Percentiles rank a stretch among this genome's conserved stretches.
Evolutionary conservation across 1,140 invertebrate genomes (phyloP).

Genomic region (Rhynchophorus ferrugineus): DNA sequence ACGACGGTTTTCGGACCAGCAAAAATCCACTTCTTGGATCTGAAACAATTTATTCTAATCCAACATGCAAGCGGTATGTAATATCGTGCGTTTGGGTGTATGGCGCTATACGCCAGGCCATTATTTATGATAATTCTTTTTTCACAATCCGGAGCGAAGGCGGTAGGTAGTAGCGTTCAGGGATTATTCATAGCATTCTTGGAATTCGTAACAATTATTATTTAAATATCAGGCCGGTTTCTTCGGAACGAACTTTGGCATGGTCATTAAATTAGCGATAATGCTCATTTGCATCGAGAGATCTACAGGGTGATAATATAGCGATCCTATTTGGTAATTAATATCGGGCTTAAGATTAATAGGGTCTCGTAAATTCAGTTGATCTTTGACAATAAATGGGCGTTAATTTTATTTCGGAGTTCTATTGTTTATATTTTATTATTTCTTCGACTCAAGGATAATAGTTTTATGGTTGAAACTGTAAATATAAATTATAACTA

Average conservation of each 20-base stretch:
- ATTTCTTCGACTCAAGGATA: too few relatives aligned
- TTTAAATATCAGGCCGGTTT: constrained; percentile 8
- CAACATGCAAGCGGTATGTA: constrained; percentile 3
- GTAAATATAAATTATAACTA: too few relatives aligned
- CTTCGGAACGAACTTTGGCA: not conserved
- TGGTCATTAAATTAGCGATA: not conserved
- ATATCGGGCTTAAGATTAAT: too few relatives aligned
- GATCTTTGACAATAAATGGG: too few relatives aligned
- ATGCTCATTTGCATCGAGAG: not conserved
- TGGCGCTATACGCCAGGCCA: constrained; percentile 12
- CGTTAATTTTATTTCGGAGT: too few relatives aligned
- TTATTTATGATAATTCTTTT: constrained; percentile 15
- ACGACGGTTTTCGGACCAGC: too few relatives aligned
- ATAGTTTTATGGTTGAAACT: too few relatives aligned
- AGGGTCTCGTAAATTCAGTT: too few relatives aligned
- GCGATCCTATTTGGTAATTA: too few relatives aligned
- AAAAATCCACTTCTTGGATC: not conserved
- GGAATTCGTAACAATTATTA: constrained; percentile 14
- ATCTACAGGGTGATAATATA: not conserved
- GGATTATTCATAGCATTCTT: constrained; percentile 14
- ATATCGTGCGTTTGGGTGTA: constrained; percentile 1
- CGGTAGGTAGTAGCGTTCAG: constrained; percentile 1
- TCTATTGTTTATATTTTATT: too few relatives aligned
- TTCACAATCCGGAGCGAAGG: constrained; percentile 7
- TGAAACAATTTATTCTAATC: constrained; percentile 7